Evolutionary conservation across 2,888 invertebrate genomes (phyloP), one percentile per base, ranked within the genome.

Genomic region (Polyploca ridens): DNA sequence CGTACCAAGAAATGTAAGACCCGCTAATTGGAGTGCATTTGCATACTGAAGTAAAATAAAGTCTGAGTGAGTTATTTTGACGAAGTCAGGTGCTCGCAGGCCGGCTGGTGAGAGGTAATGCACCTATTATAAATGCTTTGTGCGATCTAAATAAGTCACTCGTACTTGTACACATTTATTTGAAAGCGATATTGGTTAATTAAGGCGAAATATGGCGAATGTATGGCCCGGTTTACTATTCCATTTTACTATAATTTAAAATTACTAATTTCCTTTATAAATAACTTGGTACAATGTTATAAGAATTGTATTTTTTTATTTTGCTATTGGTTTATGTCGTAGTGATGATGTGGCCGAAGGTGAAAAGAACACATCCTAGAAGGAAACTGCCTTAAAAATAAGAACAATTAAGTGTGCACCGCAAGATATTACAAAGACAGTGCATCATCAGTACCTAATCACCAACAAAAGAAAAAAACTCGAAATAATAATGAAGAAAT

Each of bases 21-120:
- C 82, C 85, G 88, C 90, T 93, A 90, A 93, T 93, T 93, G 91
- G 87, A 87, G 88, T 90, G 87, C 87, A 92, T 93, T 93, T 93
- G 90, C 92, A 93, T 92, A 89, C 84, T 87, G 88, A 89, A 88
- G 87, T 90, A 87, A 89, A 90, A 87, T 88, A 85, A 88, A 89
- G 83, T 80, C 81, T 71, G 81, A 88, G 83, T 88, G 87, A 90
- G 85, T 90, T 91, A 90, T 90, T 88, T 86, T 88, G 88, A 89
- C 84, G 86, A 84, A 86, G 85, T 84, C 83, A 82, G 85, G 85
- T 82, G 81, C 78, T 81, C 81, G 80, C 79, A 80, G 83, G 80
- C 44, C 83, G 81, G 76, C 75, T 74, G 74, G 73, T 73, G 75
- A 60, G 41, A 61, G 78, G 77, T 81, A 77, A 81, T 72, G 68